Conservation (phyloP, 2,113 vertebrate species). For the Blennius ocellaris region DNA sequence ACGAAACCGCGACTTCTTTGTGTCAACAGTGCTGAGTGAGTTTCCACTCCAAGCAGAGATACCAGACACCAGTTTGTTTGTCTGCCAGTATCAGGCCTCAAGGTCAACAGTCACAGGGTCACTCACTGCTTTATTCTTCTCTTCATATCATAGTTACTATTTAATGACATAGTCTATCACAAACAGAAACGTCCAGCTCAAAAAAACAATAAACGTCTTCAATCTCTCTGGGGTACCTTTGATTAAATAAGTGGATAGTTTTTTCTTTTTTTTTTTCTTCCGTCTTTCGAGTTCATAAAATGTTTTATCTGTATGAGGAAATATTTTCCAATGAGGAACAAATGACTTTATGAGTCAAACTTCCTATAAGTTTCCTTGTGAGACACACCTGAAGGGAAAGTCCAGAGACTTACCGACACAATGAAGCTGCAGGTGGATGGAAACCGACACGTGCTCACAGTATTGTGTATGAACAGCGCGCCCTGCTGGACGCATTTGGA, state of each 20-base stretch:
- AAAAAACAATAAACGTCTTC: too few species aligned
- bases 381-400: constrained; percentile 42
- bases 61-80: constrained; percentile 56
- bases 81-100: constrained; percentile 15
- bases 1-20: constrained; percentile 27
- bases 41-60: constrained; percentile 52
- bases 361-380: background rate
- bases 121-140: background rate
- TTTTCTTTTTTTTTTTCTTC: too few species aligned
- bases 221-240: background rate
- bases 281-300: too few species aligned
- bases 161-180: background rate
- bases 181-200: too few species aligned
- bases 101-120: constrained; percentile 10
- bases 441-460: background rate
- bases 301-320: background rate
- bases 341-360: too few species aligned
- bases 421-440: background rate
- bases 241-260: background rate
- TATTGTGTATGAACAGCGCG: constrained; percentile 40
- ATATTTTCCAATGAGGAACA: background rate
- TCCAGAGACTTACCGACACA: background rate
- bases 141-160: background rate
- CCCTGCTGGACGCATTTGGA: constrained; percentile 56
- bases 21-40: constrained; percentile 1